These are phyloP conservation scores for Macrotus californicus DNA, from an alignment of 2,113 vertebrate species.

Conservation along the genomic window DNA sequence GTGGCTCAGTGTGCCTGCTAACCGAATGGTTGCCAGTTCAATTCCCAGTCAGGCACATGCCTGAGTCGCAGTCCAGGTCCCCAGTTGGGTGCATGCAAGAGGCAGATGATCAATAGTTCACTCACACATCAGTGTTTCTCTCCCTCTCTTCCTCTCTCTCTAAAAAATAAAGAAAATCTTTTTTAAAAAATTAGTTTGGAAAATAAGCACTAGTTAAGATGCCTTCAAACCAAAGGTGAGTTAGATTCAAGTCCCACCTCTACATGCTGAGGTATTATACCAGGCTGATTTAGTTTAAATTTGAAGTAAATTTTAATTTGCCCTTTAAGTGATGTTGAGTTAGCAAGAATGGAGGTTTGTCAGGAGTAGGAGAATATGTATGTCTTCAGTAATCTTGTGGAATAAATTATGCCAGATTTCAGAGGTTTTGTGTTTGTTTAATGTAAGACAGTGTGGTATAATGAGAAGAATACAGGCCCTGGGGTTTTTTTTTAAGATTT, in stretches of 20 bases:
- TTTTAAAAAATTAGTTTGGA: neutral
- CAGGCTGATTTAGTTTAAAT: constrained; percentile 7
- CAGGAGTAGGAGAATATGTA: neutral
- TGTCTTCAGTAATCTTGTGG: neutral
- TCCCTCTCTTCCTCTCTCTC: too few relatives aligned
- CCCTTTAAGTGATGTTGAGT: neutral
- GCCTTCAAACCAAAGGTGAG: neutral
- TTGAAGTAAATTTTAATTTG: constrained; percentile 30
- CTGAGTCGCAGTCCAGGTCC: too few relatives aligned
- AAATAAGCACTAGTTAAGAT: neutral
- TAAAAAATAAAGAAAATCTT: too few relatives aligned
- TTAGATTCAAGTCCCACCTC: neutral
- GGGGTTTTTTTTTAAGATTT: too few relatives aligned
- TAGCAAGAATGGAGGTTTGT: constrained; percentile 18
- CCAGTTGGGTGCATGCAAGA: too few relatives aligned
- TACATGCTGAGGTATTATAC: neutral
- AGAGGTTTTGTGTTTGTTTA: neutral
- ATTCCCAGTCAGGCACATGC: too few relatives aligned
- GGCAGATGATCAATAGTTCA: too few relatives aligned
- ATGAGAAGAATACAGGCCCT: neutral
- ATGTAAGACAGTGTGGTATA: neutral
- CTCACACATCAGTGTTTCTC: too few relatives aligned
- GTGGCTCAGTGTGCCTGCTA: too few relatives aligned
- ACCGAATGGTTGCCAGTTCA: too few relatives aligned
- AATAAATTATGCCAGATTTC: constrained; percentile 11